Conservation (phyloP, 2,888 invertebrate species). For the Alsophila aescularia region DNA sequence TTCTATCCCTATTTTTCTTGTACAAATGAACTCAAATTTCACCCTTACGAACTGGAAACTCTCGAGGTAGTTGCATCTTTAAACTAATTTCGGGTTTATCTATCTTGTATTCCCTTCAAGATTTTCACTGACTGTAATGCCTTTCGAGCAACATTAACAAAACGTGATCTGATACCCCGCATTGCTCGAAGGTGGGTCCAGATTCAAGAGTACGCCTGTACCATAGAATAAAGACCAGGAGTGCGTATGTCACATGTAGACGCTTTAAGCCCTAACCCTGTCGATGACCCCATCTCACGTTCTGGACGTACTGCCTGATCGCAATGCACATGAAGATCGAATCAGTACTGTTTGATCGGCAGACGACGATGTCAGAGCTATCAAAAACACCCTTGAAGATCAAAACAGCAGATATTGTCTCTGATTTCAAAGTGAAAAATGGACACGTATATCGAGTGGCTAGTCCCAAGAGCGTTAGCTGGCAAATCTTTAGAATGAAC, state of each 20-base stretch:
- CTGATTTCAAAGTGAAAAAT: constrained; percentile 37
- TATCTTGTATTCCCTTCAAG: not conserved
- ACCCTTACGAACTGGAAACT: constrained; percentile 30
- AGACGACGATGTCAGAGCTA: constrained; percentile 32
- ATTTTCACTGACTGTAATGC: constrained; percentile 1
- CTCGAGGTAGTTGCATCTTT: constrained; percentile 36
- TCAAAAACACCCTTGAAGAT: constrained; percentile 8
- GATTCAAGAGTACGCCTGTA: not conserved
- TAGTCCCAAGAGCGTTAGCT: constrained; percentile 31
- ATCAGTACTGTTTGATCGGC: constrained; percentile 23
- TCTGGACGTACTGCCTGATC: no score
- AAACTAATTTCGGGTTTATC: constrained; percentile 32
- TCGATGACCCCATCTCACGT: not conserved
- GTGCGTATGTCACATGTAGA: not conserved
- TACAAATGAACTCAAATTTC: constrained; percentile 35
- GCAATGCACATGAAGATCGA: constrained; percentile 19
- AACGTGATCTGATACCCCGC: not conserved
- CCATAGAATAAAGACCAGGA: not conserved
- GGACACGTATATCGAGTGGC: constrained; percentile 12
- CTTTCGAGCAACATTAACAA: not conserved
- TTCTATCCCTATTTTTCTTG: no score
- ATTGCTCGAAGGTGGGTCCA: not conserved
- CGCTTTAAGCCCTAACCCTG: not conserved
- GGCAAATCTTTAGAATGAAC: constrained; percentile 36
- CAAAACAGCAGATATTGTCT: not conserved